Conservation (phyloP, 2,113 vertebrate genomes). For the Syngnathus typhle region DNA sequence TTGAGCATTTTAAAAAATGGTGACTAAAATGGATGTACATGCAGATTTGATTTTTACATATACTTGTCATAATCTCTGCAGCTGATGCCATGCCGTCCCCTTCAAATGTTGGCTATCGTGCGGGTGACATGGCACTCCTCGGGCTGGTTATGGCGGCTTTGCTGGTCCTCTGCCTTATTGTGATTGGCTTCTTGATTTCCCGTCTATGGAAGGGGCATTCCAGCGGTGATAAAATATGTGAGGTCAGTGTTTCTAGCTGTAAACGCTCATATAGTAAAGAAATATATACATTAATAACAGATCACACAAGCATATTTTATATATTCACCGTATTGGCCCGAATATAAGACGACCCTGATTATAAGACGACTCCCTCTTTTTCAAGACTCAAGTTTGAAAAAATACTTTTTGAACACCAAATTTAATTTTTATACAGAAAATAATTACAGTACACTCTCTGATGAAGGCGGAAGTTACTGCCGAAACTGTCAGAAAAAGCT, state of each 20-base stretch:
- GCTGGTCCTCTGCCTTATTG: slow-evolving; percentile 69
- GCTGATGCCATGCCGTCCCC: slow-evolving; percentile 54
- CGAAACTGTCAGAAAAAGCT: no score
- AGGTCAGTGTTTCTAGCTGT: slow-evolving; percentile 46
- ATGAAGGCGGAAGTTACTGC: no score
- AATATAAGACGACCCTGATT: no score
- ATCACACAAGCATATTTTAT: no score
- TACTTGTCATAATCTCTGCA: slow-evolving; percentile 11
- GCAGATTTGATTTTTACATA: neutral
- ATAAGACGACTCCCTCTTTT: no score
- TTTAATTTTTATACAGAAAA: no score
- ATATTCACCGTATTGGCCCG: no score
- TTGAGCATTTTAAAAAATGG: neutral
- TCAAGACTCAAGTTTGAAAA: no score
- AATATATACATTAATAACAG: no score
- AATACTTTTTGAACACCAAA: no score
- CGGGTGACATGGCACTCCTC: slow-evolving; percentile 77
- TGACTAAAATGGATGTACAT: neutral
- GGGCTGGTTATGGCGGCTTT: slow-evolving; percentile 75
- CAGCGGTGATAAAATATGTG: slow-evolving; percentile 56
- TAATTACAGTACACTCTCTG: no score
- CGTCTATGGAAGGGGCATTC: slow-evolving; percentile 59
- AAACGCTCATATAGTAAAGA: neutral
- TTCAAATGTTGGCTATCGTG: slow-evolving; percentile 57
- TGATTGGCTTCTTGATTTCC: slow-evolving; percentile 73